These are phyloP conservation scores for Pandion haliaetus DNA, from an alignment of 2,113 vertebrate genomes.

Conservation along the genomic window DNA sequence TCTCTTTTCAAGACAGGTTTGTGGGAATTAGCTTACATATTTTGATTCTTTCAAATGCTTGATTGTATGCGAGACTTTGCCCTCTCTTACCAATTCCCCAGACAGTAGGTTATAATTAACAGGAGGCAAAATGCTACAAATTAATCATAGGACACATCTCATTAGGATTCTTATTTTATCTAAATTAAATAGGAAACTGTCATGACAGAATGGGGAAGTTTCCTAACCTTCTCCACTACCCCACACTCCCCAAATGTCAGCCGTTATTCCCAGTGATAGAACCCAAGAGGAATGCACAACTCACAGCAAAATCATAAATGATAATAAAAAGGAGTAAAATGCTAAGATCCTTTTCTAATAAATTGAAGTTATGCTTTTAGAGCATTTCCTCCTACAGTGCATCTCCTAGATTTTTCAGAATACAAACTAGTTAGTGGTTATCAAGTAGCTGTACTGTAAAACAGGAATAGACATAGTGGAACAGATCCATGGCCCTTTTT, in stretches of 20 bases:
- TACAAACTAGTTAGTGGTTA: neutral
- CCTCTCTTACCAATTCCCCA: neutral
- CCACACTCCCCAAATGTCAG: neutral
- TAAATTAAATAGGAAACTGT: neutral
- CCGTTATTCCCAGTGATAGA: neutral
- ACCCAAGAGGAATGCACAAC: neutral
- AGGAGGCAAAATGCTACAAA: constrained; percentile 32
- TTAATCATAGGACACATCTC: constrained; percentile 34
- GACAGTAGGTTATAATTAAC: constrained; percentile 11
- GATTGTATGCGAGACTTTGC: neutral
- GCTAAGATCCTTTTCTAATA: neutral
- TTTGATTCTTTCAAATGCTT: constrained; percentile 9
- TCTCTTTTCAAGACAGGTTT: neutral
- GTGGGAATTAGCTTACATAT: constrained; percentile 1
- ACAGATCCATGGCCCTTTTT: neutral
- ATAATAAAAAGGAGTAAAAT: neutral
- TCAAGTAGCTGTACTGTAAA: neutral
- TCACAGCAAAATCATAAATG: neutral
- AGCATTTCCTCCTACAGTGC: neutral
- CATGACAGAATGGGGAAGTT: neutral
- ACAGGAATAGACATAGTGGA: neutral
- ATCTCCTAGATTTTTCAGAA: neutral
- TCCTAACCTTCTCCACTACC: neutral
- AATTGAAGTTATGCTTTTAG: neutral
- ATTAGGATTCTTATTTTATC: neutral